Conservation (phyloP, 1,140 invertebrate genomes). For the Megalonaias nervosa region DNA sequence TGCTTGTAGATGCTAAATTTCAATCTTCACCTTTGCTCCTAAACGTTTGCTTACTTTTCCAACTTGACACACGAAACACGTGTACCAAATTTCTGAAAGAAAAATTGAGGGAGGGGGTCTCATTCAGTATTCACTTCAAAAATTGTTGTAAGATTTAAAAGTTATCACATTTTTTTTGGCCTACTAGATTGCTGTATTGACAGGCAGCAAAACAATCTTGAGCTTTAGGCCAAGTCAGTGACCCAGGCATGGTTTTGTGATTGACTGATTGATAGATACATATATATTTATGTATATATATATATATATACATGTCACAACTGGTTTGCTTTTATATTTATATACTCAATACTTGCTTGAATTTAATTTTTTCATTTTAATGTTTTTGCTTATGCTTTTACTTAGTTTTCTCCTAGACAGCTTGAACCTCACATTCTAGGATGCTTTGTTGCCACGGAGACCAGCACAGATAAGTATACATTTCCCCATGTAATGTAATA, state of each 20-base stretch:
- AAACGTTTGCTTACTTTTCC: constrained; percentile 13
- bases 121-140: too few relatives aligned
- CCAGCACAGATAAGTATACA: too few relatives aligned
- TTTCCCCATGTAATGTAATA: too few relatives aligned
- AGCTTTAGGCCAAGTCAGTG: constrained; percentile 36
- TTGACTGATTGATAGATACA: constrained; percentile 30
- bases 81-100: constrained; percentile 14
- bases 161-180: too few relatives aligned
- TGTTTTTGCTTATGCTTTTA: constrained; percentile 37
- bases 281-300: constrained; percentile 8
- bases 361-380: constrained; percentile 17
- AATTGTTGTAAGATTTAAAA: too few relatives aligned
- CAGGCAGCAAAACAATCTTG: not conserved
- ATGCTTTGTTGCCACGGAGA: too few relatives aligned
- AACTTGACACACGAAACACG: constrained; percentile 43
- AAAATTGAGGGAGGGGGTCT: too few relatives aligned
- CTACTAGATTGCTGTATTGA: too few relatives aligned
- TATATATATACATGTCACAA: constrained; percentile 21
- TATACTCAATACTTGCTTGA: constrained; percentile 22
- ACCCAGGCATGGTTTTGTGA: constrained; percentile 33
- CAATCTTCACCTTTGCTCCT: constrained; percentile 10
- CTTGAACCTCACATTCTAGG: not conserved
- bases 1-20: constrained; percentile 11
- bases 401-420: constrained; percentile 35
- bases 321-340: constrained; percentile 26